Base-by-base conservation (phyloP, 2,888 invertebrate species). In the Sinotaia quadrata region DNA sequence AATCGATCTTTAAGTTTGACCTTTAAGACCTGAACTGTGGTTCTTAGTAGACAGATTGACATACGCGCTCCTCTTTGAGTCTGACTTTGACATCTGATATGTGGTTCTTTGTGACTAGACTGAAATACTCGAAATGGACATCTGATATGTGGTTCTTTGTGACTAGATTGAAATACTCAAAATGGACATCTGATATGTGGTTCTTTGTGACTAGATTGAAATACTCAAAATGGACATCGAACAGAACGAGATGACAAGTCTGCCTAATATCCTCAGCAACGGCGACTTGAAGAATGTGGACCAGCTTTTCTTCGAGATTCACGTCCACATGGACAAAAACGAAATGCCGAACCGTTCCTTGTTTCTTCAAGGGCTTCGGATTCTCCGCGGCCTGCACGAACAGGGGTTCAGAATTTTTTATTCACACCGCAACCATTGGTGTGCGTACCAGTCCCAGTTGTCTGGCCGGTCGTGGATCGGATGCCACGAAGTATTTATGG, bases 141-240 rank as follows among this genome's bases (percentile, higher is more conserved):
- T n/a, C n/a, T n/a, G n/a, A n/a, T n/a, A n/a, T n/a, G n/a, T n/a
- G n/a, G n/a, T n/a, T n/a, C n/a, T n/a, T n/a, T n/a, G n/a, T n/a
- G n/a, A n/a, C n/a, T n/a, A n/a, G 15, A 68, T 82, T 31, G 75
- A 75, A 41, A 70, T n/a, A n/a, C n/a, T n/a, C n/a, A n/a, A n/a
- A n/a, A n/a, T n/a, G n/a, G n/a, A n/a, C n/a, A n/a, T n/a, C n/a
- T n/a, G n/a, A n/a, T n/a, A n/a, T n/a, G n/a, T n/a, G n/a, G n/a
- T n/a, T n/a, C n/a, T n/a, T n/a, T n/a, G n/a, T n/a, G n/a, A n/a
- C n/a, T n/a, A n/a, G 15, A 68, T 82, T 31, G 75, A 75, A 41
- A 70, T 79, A 56, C 52, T 83, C 1, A 83, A 83, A 66, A 67
- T 83, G 47, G 82, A 83, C 65, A 75, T 81, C 2, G 82, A 83